Evolutionary conservation across 2,888 invertebrate genomes (phyloP).

Genomic region (Synergus umbraculus): DNA sequence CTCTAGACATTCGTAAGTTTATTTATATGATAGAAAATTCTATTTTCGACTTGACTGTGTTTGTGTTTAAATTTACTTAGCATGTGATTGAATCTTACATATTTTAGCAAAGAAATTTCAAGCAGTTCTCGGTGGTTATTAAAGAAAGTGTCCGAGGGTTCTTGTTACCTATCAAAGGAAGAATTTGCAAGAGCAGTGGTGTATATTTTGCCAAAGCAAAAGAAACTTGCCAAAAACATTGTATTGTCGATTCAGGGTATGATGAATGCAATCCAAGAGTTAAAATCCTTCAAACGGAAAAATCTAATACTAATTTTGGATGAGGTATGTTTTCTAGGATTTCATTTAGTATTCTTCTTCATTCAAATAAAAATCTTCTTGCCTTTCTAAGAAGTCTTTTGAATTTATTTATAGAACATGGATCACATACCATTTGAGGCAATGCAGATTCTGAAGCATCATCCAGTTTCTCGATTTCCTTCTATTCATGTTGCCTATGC

Average conservation of each 20-base stretch:
- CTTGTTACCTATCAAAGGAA: constrained; percentile 69
- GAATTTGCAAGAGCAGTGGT: constrained; percentile 77
- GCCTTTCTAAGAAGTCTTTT: constrained; percentile 43
- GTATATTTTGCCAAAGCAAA: constrained; percentile 71
- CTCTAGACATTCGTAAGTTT: constrained; percentile 55
- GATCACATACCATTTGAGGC: constrained; percentile 91
- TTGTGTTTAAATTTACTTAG: constrained; percentile 34
- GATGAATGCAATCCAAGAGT: constrained; percentile 52
- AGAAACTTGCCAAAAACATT: constrained; percentile 68
- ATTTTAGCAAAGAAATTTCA: constrained; percentile 60
- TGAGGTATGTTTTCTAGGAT: constrained; percentile 78
- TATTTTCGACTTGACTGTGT: not conserved
- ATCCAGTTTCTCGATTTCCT: constrained; percentile 86
- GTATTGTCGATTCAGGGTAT: constrained; percentile 70
- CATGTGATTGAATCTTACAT: constrained; percentile 62
- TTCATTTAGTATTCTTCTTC: constrained; percentile 13
- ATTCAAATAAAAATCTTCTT: constrained; percentile 19
- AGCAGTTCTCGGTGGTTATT: constrained; percentile 74
- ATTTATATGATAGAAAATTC: not conserved
- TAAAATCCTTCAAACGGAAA: constrained; percentile 79
- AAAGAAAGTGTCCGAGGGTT: constrained; percentile 75
- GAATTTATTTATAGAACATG: constrained; percentile 79
- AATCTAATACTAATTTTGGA: constrained; percentile 85
- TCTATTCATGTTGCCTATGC: constrained; percentile 84
- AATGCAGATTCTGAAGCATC: constrained; percentile 82